Evolutionary conservation across 2,888 invertebrate genomes (phyloP), one percentile per base, ranked within the genome.

Genomic region (Leptinotarsa tumamoca): DNA sequence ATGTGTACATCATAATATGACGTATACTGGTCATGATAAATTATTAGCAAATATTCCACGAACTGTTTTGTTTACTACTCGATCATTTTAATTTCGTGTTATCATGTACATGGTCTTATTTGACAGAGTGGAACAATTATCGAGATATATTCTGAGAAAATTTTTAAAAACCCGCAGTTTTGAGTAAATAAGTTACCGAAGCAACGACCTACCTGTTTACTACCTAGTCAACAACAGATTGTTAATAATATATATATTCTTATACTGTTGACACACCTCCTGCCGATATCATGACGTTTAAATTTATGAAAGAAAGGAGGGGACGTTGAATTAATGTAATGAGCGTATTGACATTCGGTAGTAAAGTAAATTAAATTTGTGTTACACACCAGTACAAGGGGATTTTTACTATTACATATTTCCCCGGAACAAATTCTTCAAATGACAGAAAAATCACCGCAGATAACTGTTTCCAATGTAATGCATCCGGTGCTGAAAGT

Each of bases 1-100:
- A 63, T 63, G 1, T 0, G n/a, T 63, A 63, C 63, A 43, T 17
- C 63, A 63, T 33, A 33, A 33, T 7, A 10, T 33, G 27, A 27
- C 27, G 27, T 27, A 33, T 63, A 33, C 33, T 63, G 63, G 27
- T 27, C 43, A 63, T 63, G 58, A 33, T 63, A 63, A 43, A 63
- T n/a, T 63, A 63, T 63, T 63, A n/a, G 43, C 63, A 43, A 63
- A 33, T 27, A 63, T 63, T 63, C 63, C 63, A 63, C 63, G 63
- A 63, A 63, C 17, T 63, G 63, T 43, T 43, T 63, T 63, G 63
- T 63, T 63, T 63, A 63, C 63, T 4, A 33, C 63, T 63, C 27
- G 17, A n/a, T 43, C 2, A 33, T 63, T 17, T 63, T 27, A 27
- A n/a, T 63, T 61, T 61, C 54, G 15, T 27, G 27, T 27, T 21